A percentile compares a stretch with the other conserved stretches of the same genome.
These are phyloP conservation scores for Mimachlamys varia DNA, from an alignment of 2,888 invertebrate species.

Conservation along the genomic window DNA sequence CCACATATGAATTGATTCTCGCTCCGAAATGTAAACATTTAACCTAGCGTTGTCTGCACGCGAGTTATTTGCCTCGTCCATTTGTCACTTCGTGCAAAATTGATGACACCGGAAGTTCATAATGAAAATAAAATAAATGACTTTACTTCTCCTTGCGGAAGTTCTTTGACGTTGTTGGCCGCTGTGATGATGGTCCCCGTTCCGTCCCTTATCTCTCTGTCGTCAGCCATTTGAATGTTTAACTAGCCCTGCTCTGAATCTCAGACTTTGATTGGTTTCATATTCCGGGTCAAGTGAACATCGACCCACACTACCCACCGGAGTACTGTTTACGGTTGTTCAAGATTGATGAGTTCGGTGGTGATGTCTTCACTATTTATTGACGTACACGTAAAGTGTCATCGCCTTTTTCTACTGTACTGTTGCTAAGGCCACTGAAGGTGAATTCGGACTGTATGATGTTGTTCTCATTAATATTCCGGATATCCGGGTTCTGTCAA, in stretches of 20 bases:
- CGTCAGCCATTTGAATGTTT: not conserved
- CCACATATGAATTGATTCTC: not conserved
- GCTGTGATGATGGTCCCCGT: not conserved
- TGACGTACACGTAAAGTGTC: too few relatives aligned
- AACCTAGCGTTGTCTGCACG: not conserved
- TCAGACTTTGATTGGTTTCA: not conserved
- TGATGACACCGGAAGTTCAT: slow-evolving; percentile 28
- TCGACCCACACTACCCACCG: not conserved
- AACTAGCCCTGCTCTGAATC: not conserved
- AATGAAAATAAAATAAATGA: slow-evolving; percentile 13
- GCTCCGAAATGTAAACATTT: not conserved
- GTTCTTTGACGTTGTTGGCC: not conserved
- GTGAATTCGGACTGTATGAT: not conserved
- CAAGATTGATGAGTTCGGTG: not conserved
- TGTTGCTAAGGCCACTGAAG: not conserved
- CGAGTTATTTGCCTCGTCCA: slow-evolving; percentile 2
- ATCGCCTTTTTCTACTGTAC: not conserved
- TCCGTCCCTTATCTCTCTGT: not conserved
- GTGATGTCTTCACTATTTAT: not conserved
- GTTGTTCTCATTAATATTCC: not conserved
- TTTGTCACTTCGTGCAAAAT: slow-evolving; percentile 25
- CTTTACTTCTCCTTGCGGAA: slow-evolving; percentile 1
- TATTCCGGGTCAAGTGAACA: not conserved
- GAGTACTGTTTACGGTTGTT: not conserved
- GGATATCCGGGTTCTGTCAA: slow-evolving; percentile 10